Conservation (phyloP, 2,113 vertebrate species). For the Pungitius pungitius region DNA sequence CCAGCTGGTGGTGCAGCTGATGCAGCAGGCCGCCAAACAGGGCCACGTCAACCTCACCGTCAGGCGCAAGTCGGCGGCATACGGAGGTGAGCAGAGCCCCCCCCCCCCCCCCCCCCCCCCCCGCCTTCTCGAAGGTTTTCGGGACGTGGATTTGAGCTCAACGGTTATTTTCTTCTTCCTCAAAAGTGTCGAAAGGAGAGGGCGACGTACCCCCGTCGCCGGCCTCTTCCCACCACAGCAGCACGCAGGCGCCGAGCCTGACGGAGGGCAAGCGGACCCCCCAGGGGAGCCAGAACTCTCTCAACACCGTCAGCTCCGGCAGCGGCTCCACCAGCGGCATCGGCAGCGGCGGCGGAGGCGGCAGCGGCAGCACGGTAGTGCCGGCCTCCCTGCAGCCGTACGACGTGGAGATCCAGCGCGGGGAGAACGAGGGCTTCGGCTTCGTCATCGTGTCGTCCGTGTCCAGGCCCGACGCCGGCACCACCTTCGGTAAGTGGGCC, state of each 20-base stretch:
- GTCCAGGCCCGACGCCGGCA: constrained; percentile 92
- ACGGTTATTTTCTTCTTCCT: not conserved
- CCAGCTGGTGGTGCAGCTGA: constrained; percentile 98
- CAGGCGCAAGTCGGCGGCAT: constrained; percentile 90
- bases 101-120: no score
- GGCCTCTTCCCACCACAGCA: constrained; percentile 97
- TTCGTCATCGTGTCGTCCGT: constrained; percentile 98
- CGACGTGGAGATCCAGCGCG: constrained; percentile 94
- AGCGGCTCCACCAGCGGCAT: constrained; percentile 97
- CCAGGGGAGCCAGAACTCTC: constrained; percentile 96
- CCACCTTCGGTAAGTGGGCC: constrained; percentile 89
- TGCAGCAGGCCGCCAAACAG: constrained; percentile 99
- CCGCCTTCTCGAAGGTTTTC: no score
- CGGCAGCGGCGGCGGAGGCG: constrained; percentile 87
- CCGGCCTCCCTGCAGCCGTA: constrained; percentile 88
- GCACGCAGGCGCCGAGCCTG: constrained; percentile 93
- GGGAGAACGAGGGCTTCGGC: constrained; percentile 95
- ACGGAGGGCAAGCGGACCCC: constrained; percentile 96
- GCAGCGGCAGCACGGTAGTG: constrained; percentile 87
- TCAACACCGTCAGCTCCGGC: constrained; percentile 97
- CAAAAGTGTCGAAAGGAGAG: constrained; percentile 88
- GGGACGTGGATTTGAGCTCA: not conserved
- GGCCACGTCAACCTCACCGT: constrained; percentile 97
- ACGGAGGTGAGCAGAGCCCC: constrained; percentile 81
- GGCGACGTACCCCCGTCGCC: constrained; percentile 92